Evolutionary conservation across 2,888 invertebrate genomes (phyloP).

Genomic region (Leucophenga maculata): DNA sequence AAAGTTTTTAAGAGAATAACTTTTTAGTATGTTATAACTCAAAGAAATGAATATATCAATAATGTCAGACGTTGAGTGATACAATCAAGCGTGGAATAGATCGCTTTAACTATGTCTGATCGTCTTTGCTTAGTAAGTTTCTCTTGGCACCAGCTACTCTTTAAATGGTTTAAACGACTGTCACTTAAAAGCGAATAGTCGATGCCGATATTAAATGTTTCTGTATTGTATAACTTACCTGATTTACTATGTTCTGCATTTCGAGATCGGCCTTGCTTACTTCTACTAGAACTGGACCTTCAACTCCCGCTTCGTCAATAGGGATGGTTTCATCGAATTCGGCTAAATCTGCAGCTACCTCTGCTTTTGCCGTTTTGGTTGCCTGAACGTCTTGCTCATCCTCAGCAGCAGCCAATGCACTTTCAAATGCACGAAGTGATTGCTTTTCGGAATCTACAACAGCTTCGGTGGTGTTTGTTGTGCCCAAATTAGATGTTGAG

Average conservation of each 20-base stretch:
- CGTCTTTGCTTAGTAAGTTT: constrained; percentile 48
- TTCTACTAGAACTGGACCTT: constrained; percentile 73
- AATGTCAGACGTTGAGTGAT: constrained; percentile 71
- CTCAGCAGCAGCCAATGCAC: constrained; percentile 91
- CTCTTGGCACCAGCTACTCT: constrained; percentile 49
- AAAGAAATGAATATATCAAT: neutral
- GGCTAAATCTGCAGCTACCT: constrained; percentile 90
- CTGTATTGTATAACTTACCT: constrained; percentile 73
- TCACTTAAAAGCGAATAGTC: constrained; percentile 19
- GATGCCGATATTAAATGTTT: neutral
- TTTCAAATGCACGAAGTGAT: constrained; percentile 81
- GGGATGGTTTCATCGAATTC: constrained; percentile 97
- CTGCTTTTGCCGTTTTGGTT: constrained; percentile 89
- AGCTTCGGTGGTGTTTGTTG: constrained; percentile 34
- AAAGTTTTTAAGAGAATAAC: neutral
- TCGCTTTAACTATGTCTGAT: constrained; percentile 72
- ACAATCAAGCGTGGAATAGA: constrained; percentile 62
- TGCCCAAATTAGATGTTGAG: constrained; percentile 34
- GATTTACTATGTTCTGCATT: constrained; percentile 80
- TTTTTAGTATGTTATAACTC: neutral
- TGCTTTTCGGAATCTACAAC: constrained; percentile 74
- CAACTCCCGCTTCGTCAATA: constrained; percentile 77
- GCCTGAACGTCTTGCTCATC: constrained; percentile 96
- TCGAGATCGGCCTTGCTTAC: constrained; percentile 83
- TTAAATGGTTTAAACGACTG: constrained; percentile 29